Percentiles rank a stretch among this genome's conserved stretches.
phyloP scores from a whole-genome alignment of 2,888 invertebrate genomes.

The Tigriopus californicus region DNA sequence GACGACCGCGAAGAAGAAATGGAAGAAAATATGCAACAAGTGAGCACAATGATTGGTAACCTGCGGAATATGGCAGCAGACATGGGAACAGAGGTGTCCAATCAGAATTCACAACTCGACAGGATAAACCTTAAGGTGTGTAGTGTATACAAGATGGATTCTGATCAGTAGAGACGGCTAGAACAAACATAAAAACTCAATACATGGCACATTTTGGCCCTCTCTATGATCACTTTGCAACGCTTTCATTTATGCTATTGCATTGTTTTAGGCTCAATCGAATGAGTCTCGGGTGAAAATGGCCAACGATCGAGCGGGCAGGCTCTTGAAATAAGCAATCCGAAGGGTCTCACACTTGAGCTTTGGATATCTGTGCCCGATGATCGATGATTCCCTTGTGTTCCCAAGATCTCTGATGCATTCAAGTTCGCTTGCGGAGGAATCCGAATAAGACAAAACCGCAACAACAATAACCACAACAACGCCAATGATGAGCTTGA shows the following conservation, averaged over 20 bases:
- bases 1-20: constrained; percentile 97
- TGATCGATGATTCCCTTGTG: too few relatives aligned
- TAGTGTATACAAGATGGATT: neutral
- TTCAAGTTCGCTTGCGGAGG: neutral
- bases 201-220: neutral
- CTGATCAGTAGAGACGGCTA: neutral
- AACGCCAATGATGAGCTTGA: too few relatives aligned
- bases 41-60: constrained; percentile 94
- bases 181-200: neutral
- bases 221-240: too few relatives aligned
- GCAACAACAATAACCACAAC: too few relatives aligned
- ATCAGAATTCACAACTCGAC: constrained; percentile 93
- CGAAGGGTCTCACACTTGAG: neutral
- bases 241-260: neutral
- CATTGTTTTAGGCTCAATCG: constrained; percentile 48
- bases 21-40: constrained; percentile 96
- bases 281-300: constrained; percentile 49
- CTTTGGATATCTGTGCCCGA: too few relatives aligned
- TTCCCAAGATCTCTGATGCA: neutral
- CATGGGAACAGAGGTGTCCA: constrained; percentile 94
- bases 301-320: constrained; percentile 9
- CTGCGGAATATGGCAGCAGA: constrained; percentile 98
- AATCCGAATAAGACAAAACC: neutral
- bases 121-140: constrained; percentile 92
- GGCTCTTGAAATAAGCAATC: neutral